Percentiles rank a stretch among this genome's conserved stretches.
Conservation (phyloP, 2,113 vertebrate species). For the Myrmecobius fasciatus region DNA sequence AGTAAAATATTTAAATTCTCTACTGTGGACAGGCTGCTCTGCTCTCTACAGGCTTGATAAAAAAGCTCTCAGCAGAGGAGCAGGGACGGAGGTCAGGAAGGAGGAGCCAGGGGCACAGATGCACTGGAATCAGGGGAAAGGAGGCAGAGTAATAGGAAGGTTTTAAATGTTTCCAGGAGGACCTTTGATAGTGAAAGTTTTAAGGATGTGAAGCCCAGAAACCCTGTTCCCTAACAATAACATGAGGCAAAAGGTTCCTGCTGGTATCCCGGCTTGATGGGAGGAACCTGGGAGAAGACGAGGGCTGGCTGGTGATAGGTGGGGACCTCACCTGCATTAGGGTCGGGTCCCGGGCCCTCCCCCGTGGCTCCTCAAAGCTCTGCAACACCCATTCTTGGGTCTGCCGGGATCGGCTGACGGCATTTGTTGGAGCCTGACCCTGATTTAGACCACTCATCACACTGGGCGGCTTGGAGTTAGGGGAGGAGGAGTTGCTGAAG, state of each 20-base stretch:
- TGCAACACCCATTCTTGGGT: conserved; percentile 75
- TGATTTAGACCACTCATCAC: neutral
- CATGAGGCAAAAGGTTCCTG: neutral
- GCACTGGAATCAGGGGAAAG: neutral
- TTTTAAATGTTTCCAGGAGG: neutral
- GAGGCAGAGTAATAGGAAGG: neutral
- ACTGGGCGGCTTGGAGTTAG: neutral
- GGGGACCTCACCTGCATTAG: conserved; percentile 85
- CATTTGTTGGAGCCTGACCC: neutral
- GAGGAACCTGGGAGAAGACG: neutral
- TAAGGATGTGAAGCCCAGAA: neutral
- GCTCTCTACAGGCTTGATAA: neutral
- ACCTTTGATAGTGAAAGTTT: neutral
- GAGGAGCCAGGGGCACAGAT: neutral
- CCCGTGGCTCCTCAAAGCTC: conserved; percentile 65
- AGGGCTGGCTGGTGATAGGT: neutral
- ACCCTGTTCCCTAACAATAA: neutral
- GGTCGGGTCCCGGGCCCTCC: conserved; percentile 50
- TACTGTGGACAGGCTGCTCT: neutral
- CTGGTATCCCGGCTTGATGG: neutral
- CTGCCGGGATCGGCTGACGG: conserved; percentile 45
- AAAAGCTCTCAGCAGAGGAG: neutral
- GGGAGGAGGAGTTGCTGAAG: conserved; percentile 39
- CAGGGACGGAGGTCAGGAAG: neutral
- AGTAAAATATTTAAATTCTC: neutral